These are phyloP conservation scores for Chionis minor DNA, from an alignment of 2,113 vertebrate genomes.

Conservation along the genomic window DNA sequence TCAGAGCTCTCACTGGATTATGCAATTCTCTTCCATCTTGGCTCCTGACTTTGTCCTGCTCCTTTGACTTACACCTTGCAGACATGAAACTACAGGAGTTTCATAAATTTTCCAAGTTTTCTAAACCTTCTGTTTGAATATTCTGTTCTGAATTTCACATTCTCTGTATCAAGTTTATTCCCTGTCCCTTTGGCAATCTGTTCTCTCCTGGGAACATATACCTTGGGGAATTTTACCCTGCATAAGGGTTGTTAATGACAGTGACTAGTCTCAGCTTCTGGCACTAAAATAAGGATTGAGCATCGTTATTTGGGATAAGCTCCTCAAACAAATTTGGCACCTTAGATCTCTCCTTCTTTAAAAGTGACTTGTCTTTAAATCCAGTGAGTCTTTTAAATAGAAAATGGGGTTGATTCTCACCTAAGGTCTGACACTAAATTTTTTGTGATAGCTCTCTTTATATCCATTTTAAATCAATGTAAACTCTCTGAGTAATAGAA, in stretches of 20 bases:
- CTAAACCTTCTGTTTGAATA: background rate
- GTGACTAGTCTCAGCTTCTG: background rate
- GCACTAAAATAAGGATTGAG: background rate
- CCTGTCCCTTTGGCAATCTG: background rate
- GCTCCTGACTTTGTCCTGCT: background rate
- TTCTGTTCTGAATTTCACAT: background rate
- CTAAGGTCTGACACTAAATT: background rate
- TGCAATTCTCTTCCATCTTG: background rate
- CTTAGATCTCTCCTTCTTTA: background rate
- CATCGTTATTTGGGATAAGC: background rate
- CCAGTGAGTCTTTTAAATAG: background rate
- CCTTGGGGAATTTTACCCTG: background rate
- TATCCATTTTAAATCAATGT: slow-evolving; percentile 25
- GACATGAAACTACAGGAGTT: background rate
- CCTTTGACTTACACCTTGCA: background rate
- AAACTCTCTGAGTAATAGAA: slow-evolving; percentile 21
- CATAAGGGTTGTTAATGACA: background rate
- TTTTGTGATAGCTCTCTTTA: background rate
- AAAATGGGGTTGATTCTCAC: background rate
- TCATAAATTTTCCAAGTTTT: background rate
- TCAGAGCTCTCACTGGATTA: background rate
- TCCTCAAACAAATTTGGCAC: background rate
- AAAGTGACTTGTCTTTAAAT: background rate
- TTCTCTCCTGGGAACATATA: background rate
- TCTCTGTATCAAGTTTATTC: background rate